Base-by-base conservation (phyloP, 1,140 invertebrate species). In the Drosophila ogumai region DNA sequence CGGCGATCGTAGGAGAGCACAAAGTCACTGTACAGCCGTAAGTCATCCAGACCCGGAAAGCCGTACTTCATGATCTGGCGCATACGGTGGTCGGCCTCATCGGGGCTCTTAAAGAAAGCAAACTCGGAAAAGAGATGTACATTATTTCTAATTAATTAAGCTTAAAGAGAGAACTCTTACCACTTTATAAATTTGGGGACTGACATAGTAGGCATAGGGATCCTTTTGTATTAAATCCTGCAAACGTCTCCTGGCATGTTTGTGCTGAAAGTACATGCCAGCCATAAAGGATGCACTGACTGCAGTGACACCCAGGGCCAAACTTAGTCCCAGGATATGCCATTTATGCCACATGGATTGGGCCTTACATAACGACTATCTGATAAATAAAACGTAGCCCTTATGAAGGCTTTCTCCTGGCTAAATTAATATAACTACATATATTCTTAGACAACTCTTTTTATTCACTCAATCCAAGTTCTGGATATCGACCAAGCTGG, bases 1-100 rank as follows among this genome's bases (percentile, higher is more conserved):
- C 97, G 94, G 66, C 96, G 94, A 91, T 99, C 99, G 88, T 99
- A 99, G 1, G 98, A 98, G 12, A 99, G 91, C 41, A 99, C 96
- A 94, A 95, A 99, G 93, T 99, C 97, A 85, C 98, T 96, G 91
- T 96, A 97, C 0, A 97, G 96, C 81, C 97, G 94, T 1, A 99
- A 93, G 90, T 97, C 96, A 81, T 98, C 97, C 58, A 98, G 93
- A 41, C 97, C 95, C 15, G 98, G 98, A 93, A 98, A 99, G 1
- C 98, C 98, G 94, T 96, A 98, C 92, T 97, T 96, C 96, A 98
- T 98, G 82, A 98, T 98, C 94, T 98, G 94, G 44, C 93, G 94
- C 79, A 95, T 81, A 81, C 93, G 88, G 49, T 81, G 58, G n/a
- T 60, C 31, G 6, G n/a, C 25, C 1, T 64, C 47, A 9, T 43